Base-by-base conservation (phyloP, 2,113 vertebrate genomes). In the Myotis davidii region DNA sequence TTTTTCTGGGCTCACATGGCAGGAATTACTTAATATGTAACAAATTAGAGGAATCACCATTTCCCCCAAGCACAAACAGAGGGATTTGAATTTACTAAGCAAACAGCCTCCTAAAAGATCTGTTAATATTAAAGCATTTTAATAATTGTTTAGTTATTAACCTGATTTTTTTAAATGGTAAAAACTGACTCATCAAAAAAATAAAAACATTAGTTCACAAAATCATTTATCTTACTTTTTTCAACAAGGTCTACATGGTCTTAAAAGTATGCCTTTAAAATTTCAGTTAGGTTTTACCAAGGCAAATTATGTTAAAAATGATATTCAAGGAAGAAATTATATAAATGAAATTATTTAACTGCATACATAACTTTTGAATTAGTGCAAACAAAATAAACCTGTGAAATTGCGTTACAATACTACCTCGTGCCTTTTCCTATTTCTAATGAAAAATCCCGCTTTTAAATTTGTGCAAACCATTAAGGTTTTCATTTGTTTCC, bases 61-160 rank as follows among this genome's bases (percentile, higher is more conserved):
- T 91, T 76, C 37, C 37, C 48, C 42, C 88, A 96, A 92, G 23
- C 59, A 95, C 74, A 91, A 92, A 90, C 20, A 94, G 25, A 90
- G 34, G 39, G 37, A 94, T 94, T 45, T 69, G 48, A 94, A 90
- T 82, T 88, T 34, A 93, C 48, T 86, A 96, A 95, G 59, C 70
- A 93, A 95, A 95, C 2, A 97, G 48, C 29, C 37, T 83, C 56
- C 56, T 96, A 83, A 95, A 94, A 95, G 25, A 92, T 84, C 20
- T 96, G 65, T 85, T 96, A 84, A 94, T 91, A 96, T 94, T 95
- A 83, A 76, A 78, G 23, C 48, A 93, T 79, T 93, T 93, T 76
- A 92, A 96, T 88, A 88, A 88, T 85, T 13, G 85, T 73, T 94
- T 97, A 50, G 85, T 93, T 92, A 96, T 94, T 91, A 94, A 52